Evolutionary conservation across 1,140 invertebrate species (phyloP).

Genomic region (Tetraneura akinire): DNA sequence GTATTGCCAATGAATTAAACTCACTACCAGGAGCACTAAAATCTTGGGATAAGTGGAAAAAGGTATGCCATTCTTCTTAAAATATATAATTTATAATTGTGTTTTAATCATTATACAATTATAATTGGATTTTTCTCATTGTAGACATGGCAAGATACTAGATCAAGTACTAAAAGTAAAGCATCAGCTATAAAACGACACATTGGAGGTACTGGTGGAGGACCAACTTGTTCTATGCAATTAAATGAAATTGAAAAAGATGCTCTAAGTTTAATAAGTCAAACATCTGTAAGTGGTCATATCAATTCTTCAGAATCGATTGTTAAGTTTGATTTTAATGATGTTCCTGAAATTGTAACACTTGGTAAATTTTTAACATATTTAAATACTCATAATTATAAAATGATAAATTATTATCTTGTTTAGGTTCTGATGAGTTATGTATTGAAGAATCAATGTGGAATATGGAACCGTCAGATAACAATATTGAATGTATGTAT

Average conservation of each 20-base stretch:
- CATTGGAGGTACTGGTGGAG: not conserved
- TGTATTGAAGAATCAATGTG: not conserved
- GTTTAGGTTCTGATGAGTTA: not conserved
- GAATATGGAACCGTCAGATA: no score
- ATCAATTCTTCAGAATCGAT: not conserved
- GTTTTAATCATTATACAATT: no score
- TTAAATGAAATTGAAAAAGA: no score
- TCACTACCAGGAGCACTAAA: not conserved
- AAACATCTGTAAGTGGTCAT: not conserved
- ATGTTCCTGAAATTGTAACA: not conserved
- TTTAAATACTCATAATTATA: not conserved
- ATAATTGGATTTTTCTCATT: no score
- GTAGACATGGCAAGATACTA: slow-evolving; percentile 2
- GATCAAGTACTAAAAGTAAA: not conserved
- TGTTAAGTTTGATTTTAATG: not conserved
- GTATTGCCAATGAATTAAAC: not conserved
- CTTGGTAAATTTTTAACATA: not conserved
- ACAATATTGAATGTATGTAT: slow-evolving; percentile 8
- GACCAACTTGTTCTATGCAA: not conserved
- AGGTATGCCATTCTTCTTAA: not conserved
- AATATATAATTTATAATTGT: not conserved
- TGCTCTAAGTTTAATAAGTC: no score
- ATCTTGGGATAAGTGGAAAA: not conserved
- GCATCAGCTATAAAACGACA: not conserved
- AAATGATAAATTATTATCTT: not conserved